These are phyloP conservation scores for Drosophila testacea DNA, from an alignment of 2,888 invertebrate species.

Conservation along the genomic window DNA sequence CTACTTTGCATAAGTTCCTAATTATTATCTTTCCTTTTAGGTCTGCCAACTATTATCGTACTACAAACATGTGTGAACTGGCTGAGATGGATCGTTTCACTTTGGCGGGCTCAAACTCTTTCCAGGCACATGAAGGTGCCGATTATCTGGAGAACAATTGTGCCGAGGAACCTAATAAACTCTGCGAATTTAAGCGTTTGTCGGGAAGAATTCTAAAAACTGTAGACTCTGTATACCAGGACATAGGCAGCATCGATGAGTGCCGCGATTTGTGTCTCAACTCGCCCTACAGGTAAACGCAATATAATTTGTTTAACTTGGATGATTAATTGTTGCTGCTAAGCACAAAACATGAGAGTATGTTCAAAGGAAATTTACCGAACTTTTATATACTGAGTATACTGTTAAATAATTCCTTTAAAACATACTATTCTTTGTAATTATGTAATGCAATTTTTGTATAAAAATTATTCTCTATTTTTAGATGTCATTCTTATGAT, in stretches of 20 bases:
- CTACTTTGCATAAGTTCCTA: not conserved
- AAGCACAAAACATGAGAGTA: too few species aligned
- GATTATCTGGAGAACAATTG: constrained; percentile 97
- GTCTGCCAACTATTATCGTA: constrained; percentile 95
- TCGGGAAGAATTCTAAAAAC: constrained; percentile 95
- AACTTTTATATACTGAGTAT: too few species aligned
- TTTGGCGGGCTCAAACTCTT: constrained; percentile 92
- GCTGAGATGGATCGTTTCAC: constrained; percentile 97
- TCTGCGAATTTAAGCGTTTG: constrained; percentile 96
- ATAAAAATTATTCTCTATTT: not conserved
- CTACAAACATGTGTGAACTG: constrained; percentile 93
- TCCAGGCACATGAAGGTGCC: constrained; percentile 89
- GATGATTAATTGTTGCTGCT: too few species aligned
- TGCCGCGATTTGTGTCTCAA: constrained; percentile 95
- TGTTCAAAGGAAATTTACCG: too few species aligned
- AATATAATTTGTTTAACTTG: too few species aligned
- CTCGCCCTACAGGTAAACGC: constrained; percentile 90
- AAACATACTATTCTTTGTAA: too few species aligned
- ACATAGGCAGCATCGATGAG: constrained; percentile 93
- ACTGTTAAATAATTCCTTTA: too few species aligned
- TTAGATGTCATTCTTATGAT: constrained; percentile 94
- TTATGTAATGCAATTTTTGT: not conserved
- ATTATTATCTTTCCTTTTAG: constrained; percentile 86
- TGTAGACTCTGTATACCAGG: constrained; percentile 96
- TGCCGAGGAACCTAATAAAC: constrained; percentile 95